phyloP scores from a whole-genome alignment of 2,888 invertebrate genomes.

The Acleris literana region DNA sequence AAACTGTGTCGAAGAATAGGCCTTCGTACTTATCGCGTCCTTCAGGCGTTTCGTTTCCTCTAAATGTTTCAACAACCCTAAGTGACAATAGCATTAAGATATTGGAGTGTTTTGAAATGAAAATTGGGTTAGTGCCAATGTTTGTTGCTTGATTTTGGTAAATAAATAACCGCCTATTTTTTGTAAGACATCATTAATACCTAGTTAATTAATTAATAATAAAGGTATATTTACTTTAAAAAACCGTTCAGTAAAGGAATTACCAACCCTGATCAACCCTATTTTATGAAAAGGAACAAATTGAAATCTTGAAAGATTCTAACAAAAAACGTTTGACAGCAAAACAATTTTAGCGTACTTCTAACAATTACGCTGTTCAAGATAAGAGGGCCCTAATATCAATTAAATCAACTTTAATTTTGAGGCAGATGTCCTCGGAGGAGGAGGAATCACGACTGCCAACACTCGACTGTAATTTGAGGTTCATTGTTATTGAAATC shows the following conservation, averaged over 20 bases:
- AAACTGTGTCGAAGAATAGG: conserved; percentile 55
- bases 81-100: conserved; percentile 34
- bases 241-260: too few species aligned
- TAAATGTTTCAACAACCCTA: conserved; percentile 32
- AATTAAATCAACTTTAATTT: conserved; percentile 36
- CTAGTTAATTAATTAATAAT: too few species aligned
- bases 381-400: conserved; percentile 29
- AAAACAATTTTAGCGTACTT: conserved; percentile 10
- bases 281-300: neutral
- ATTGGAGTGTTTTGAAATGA: conserved; percentile 28
- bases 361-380: conserved; percentile 22
- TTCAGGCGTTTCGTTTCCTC: conserved; percentile 46
- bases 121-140: conserved; percentile 7
- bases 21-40: conserved; percentile 57
- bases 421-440: conserved; percentile 27
- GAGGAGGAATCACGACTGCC: conserved; percentile 35
- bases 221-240: too few species aligned
- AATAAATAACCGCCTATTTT: too few species aligned
- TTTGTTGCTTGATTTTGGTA: neutral
- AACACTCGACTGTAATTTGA: conserved; percentile 44
- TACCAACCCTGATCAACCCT: too few species aligned
- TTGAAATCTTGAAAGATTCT: neutral
- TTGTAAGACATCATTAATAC: too few species aligned
- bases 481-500: conserved; percentile 68
- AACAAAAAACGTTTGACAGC: neutral